Conservation (phyloP, 2,113 vertebrate genomes). For the Falco punctatus region DNA sequence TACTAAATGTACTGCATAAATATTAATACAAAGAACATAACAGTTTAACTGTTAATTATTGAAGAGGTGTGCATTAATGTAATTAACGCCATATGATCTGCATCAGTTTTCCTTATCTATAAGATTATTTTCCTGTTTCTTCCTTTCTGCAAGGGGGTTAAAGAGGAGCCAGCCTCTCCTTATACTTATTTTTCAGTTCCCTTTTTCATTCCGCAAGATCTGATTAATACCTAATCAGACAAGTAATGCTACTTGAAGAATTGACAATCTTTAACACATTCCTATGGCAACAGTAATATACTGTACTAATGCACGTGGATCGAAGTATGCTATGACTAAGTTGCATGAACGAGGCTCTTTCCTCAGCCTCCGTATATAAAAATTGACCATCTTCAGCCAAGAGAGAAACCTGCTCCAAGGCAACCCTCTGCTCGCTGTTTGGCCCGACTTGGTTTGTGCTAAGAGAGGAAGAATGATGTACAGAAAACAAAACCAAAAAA, state of each 20-base stretch:
- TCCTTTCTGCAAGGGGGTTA: conserved; percentile 30
- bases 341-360: conserved; percentile 63
- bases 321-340: conserved; percentile 77
- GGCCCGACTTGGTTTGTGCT: conserved; percentile 71
- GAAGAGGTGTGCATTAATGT: conserved; percentile 57
- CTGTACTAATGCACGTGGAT: conserved; percentile 91
- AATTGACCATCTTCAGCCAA: conserved; percentile 37
- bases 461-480: conserved; percentile 68
- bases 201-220: conserved; percentile 72
- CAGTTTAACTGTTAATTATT: conserved; percentile 41
- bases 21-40: conserved; percentile 67
- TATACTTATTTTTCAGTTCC: conserved; percentile 52
- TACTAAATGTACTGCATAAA: conserved; percentile 75
- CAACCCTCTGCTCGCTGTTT: background rate
- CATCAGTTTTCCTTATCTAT: conserved; percentile 23
- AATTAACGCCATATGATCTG: background rate
- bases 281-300: conserved; percentile 98
- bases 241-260: conserved; percentile 79
- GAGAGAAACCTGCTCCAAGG: conserved; percentile 15
- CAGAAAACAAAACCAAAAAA: conserved; percentile 67
- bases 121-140: conserved; percentile 9
- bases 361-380: conserved; percentile 58
- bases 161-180: conserved; percentile 91
- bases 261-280: conserved; percentile 79
- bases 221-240: conserved; percentile 79